Base-by-base conservation (phyloP, 64 coral and sea anemone species). In the Trachythela sp. region DNA sequence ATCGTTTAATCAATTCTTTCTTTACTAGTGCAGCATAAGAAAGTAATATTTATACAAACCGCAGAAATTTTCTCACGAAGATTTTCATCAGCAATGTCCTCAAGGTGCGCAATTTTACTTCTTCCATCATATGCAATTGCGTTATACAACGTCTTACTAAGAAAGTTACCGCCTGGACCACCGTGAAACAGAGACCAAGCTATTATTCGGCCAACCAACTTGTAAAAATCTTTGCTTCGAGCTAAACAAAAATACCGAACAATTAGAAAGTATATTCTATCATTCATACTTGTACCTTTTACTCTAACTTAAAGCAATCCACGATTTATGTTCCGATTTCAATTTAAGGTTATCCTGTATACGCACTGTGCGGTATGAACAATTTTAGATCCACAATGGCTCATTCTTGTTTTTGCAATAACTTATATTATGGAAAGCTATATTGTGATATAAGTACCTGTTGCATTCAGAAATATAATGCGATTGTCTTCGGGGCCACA, bases 161-260 rank as follows among this genome's bases (percentile, higher is more conserved):
- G 45, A 35, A 89, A 77, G 70, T 89, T 89, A 35, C 87, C 87
- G 26, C 18, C 87, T 18, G 87, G 87, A 27, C 87, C 87, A 45
- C 87, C 87, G 29, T 76, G 87, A 45, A 75, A 31, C 6, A 89
- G 18, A 48, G 87, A 89, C 87, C 87, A 89, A 48, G 68, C 58
- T 8, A 80, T 39, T 26, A 89, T 0, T 50, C 24, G 37, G 8
- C 67, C 87, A 50, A 31, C 32, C 36, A 88, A 56, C 17, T 70
- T 60, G 40, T 87, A 87, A 10, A 40, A 30, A 17, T 40, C 51
- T 59, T 87, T 87, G 10, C n/a, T n/a, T 24, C 86, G 8, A 20
- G 86, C 86, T 87, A 59, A 14, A 40, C 13, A 42, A 31, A 88
- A 70, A 54, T 36, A 72, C 68, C 29, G 11, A 26, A 72, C 17